Conservation (phyloP, 2,797 vertebrate species). For the Gymnothorax reevesii region DNA sequence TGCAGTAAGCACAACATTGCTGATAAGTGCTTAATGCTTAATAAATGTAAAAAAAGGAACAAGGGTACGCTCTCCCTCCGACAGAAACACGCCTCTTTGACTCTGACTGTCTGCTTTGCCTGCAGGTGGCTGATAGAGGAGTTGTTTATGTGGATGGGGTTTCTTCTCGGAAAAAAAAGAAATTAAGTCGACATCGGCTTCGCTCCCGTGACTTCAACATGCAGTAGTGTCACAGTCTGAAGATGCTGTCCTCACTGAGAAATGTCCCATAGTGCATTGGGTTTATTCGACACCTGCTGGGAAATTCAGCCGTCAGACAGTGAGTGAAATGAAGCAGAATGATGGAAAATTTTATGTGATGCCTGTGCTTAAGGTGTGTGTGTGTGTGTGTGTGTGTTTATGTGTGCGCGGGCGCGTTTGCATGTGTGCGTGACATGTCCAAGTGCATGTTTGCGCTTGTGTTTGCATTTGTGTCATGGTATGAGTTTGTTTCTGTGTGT, state of each 20-base stretch:
- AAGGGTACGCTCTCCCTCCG: slow-evolving; percentile 42
- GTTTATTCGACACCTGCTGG: background rate
- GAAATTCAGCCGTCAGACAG: background rate
- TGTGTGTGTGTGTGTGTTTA: background rate
- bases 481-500: too few relatives aligned
- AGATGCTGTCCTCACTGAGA: background rate
- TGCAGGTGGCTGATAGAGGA: slow-evolving; percentile 40
- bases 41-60: slow-evolving; percentile 32
- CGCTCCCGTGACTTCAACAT: background rate
- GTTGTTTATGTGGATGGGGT: slow-evolving; percentile 21
- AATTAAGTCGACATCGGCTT: background rate
- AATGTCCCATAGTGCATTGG: slow-evolving; percentile 2
- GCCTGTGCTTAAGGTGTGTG: background rate
- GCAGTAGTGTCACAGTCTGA: slow-evolving; percentile 1
- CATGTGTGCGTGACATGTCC: too few relatives aligned
- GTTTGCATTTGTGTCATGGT: too few relatives aligned
- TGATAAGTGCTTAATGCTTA: slow-evolving; percentile 29
- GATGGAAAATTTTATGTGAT: background rate
- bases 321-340: slow-evolving; percentile 8
- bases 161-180: background rate
- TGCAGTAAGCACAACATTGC: slow-evolving; percentile 15
- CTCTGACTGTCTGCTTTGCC: slow-evolving; percentile 41
- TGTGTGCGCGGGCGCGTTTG: too few relatives aligned
- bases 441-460: too few relatives aligned
- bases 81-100: slow-evolving; percentile 39